These are phyloP conservation scores for Cryptus viduatorius DNA, from an alignment of 2,888 invertebrate species.

Conservation along the genomic window DNA sequence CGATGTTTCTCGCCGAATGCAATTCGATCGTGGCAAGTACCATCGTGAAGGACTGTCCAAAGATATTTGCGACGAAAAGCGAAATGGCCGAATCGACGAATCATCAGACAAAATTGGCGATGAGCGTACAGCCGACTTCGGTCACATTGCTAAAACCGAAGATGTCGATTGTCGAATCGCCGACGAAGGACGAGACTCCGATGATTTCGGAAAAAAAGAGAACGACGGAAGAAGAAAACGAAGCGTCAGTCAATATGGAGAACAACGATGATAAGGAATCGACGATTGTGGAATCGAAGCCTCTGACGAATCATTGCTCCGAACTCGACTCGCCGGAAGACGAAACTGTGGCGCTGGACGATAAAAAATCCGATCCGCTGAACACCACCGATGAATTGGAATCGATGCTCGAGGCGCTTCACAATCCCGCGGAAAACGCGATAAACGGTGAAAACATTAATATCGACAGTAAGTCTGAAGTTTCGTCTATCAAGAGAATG, in stretches of 20 bases:
- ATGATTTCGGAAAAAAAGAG: conserved; percentile 26
- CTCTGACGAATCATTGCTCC: conserved; percentile 62
- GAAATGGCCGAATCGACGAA: conserved; percentile 39
- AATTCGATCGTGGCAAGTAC: neutral
- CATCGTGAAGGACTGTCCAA: conserved; percentile 18
- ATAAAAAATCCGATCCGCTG: conserved; percentile 80
- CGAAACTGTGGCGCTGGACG: conserved; percentile 71
- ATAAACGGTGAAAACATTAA: conserved; percentile 76
- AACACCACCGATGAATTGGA: conserved; percentile 85
- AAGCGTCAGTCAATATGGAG: conserved; percentile 79
- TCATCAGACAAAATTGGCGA: conserved; percentile 71
- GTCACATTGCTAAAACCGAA: conserved; percentile 78
- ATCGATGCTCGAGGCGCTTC: conserved; percentile 84
- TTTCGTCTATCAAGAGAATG: conserved; percentile 79
- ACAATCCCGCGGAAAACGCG: conserved; percentile 82
- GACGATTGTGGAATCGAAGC: conserved; percentile 61
- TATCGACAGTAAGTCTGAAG: conserved; percentile 72
- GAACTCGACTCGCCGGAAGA: conserved; percentile 57
- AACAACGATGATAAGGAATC: conserved; percentile 70
- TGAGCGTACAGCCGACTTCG: conserved; percentile 77
- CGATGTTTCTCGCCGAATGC: neutral
- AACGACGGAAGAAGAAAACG: conserved; percentile 49
- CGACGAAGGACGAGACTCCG: conserved; percentile 69
- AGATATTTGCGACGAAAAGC: conserved; percentile 14
- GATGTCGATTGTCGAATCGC: conserved; percentile 77